Percentiles rank a stretch among this genome's conserved stretches.
These are phyloP conservation scores for Butorides virescens DNA, from an alignment of 2,113 vertebrate genomes.

Conservation along the genomic window DNA sequence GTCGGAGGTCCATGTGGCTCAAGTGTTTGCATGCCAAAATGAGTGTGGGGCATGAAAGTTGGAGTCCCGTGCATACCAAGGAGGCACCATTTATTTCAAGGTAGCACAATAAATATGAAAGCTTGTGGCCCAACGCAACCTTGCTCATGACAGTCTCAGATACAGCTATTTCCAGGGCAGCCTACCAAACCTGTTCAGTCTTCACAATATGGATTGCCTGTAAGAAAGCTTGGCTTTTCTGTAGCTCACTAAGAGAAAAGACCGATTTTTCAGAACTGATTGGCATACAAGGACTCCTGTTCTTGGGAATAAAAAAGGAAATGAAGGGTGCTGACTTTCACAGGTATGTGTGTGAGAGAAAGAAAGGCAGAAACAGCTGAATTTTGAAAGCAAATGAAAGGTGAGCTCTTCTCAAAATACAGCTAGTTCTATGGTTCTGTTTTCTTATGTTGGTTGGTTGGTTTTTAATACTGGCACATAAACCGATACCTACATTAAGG, in stretches of 20 bases:
- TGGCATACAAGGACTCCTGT: neutral
- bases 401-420: neutral
- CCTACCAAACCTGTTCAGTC: accelerated
- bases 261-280: neutral
- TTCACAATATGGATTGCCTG: neutral
- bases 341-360: neutral
- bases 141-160: neutral
- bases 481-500: neutral
- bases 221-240: neutral
- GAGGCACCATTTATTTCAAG: neutral
- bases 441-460: neutral
- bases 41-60: neutral
- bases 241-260: neutral
- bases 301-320: neutral
- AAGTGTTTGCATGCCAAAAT: neutral
- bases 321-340: neutral
- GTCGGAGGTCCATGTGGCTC: accelerated
- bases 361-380: neutral
- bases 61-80: accelerated
- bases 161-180: neutral
- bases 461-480: neutral
- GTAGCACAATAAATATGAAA: neutral
- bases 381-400: neutral
- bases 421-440: neutral
- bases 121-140: too few relatives aligned